Conservation (phyloP, 2,113 vertebrate species). For the rat (Rattus norvegicus) region DNA sequence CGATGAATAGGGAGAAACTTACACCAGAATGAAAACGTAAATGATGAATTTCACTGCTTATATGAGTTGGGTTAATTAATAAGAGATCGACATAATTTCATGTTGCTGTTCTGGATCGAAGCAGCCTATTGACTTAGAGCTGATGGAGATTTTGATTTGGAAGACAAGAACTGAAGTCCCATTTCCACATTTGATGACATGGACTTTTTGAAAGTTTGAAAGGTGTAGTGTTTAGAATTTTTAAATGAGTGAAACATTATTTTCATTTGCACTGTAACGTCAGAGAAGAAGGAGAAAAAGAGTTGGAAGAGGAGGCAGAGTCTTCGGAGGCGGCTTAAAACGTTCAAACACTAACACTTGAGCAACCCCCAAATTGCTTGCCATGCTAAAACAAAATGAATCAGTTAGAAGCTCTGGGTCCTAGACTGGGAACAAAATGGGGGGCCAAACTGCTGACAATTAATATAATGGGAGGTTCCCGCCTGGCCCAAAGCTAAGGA, state of each 20-base stretch:
- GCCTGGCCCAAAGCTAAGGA: background rate
- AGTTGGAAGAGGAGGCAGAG: background rate
- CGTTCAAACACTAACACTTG: background rate
- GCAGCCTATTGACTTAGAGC: background rate
- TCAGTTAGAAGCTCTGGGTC: background rate
- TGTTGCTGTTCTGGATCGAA: background rate
- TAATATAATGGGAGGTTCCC: too few relatives aligned
- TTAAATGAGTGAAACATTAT: constrained; percentile 18
- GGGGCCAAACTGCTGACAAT: background rate
- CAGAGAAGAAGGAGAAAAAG: background rate
- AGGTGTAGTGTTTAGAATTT: background rate
- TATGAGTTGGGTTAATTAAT: background rate
- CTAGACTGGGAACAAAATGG: background rate
- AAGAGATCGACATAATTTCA: background rate
- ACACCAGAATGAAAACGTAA: background rate
- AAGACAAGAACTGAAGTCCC: background rate
- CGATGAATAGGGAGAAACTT: background rate
- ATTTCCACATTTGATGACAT: background rate
- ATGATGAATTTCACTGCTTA: background rate
- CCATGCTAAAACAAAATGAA: background rate
- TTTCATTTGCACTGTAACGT: background rate
- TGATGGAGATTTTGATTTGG: background rate
- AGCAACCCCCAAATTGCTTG: background rate
- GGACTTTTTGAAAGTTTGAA: constrained; percentile 24
- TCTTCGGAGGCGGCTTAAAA: background rate